Percentiles rank a stretch among this genome's conserved stretches.
These are phyloP conservation scores for Stomorhina lunata DNA, from an alignment of 2,888 invertebrate species.

Conservation along the genomic window DNA sequence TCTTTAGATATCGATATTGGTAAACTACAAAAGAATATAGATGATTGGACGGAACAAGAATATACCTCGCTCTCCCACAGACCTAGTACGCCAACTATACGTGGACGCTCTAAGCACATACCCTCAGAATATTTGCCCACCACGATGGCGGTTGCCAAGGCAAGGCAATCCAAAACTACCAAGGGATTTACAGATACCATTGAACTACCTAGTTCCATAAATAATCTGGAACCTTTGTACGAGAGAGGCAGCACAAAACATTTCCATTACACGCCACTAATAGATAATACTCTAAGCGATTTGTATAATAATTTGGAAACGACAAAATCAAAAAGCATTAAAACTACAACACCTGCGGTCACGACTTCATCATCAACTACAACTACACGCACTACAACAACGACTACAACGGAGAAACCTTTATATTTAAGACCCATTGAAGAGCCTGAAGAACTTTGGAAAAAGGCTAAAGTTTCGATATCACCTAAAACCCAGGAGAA, in stretches of 20 bases:
- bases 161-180: slow-evolving; percentile 75
- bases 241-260: slow-evolving; percentile 70
- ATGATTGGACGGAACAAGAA: slow-evolving; percentile 91
- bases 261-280: slow-evolving; percentile 71
- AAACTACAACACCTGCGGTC: slow-evolving; percentile 42
- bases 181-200: slow-evolving; percentile 65
- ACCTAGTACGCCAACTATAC: slow-evolving; percentile 82
- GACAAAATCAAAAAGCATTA: slow-evolving; percentile 31
- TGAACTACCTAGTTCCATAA: slow-evolving; percentile 72
- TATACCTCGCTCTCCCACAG: slow-evolving; percentile 82
- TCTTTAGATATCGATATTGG: slow-evolving; percentile 83
- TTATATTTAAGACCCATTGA: slow-evolving; percentile 67
- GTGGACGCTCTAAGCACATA: slow-evolving; percentile 87
- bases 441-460: slow-evolving; percentile 81
- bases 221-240: slow-evolving; percentile 73
- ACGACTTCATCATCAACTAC: slow-evolving; percentile 65
- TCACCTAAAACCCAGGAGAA: slow-evolving; percentile 90
- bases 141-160: slow-evolving; percentile 78
- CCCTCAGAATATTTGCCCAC: slow-evolving; percentile 89
- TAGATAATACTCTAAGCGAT: slow-evolving; percentile 73
- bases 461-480: slow-evolving; percentile 85
- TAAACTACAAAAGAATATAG: slow-evolving; percentile 89
- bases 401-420: slow-evolving; percentile 80
- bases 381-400: slow-evolving; percentile 70
- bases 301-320: slow-evolving; percentile 67